phyloP scores from a whole-genome alignment of 2,888 invertebrate species.

The Drosophila mimetica region DNA sequence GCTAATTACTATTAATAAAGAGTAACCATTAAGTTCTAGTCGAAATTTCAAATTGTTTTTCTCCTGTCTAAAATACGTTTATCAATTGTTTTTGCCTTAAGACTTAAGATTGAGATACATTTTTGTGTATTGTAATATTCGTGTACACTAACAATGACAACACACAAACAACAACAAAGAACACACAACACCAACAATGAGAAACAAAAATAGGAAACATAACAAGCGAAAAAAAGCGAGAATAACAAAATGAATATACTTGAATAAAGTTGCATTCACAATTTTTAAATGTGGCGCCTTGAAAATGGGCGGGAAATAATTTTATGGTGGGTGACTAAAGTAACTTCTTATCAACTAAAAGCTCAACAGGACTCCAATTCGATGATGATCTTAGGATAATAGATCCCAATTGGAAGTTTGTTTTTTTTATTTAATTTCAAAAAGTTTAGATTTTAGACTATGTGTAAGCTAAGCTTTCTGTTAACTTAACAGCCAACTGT shows the following conservation, averaged over 20 bases:
- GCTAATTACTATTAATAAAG: conserved; percentile 44
- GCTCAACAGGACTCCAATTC: too few relatives aligned
- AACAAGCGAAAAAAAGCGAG: conserved; percentile 42
- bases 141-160: conserved; percentile 67
- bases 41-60: conserved; percentile 80
- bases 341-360: too few relatives aligned
- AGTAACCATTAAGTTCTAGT: conserved; percentile 82
- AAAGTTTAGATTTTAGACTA: too few relatives aligned
- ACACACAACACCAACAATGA: conserved; percentile 42
- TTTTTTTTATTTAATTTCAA: too few relatives aligned
- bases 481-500: too few relatives aligned
- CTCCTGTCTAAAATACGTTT: conserved; percentile 39
- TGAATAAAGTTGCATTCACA: conserved; percentile 83
- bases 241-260: conserved; percentile 73
- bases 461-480: too few relatives aligned
- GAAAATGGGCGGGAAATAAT: neutral
- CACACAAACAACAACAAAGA: conserved; percentile 29
- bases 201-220: conserved; percentile 37
- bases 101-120: conserved; percentile 68
- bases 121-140: conserved; percentile 77
- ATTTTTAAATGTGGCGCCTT: conserved; percentile 71
- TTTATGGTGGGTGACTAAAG: neutral
- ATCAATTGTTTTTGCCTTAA: conserved; percentile 75
- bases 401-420: too few relatives aligned
- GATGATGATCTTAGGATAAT: too few relatives aligned